Evolutionary conservation across 2,797 vertebrate species (phyloP).

Genomic region (Pelochelys cantorii): DNA sequence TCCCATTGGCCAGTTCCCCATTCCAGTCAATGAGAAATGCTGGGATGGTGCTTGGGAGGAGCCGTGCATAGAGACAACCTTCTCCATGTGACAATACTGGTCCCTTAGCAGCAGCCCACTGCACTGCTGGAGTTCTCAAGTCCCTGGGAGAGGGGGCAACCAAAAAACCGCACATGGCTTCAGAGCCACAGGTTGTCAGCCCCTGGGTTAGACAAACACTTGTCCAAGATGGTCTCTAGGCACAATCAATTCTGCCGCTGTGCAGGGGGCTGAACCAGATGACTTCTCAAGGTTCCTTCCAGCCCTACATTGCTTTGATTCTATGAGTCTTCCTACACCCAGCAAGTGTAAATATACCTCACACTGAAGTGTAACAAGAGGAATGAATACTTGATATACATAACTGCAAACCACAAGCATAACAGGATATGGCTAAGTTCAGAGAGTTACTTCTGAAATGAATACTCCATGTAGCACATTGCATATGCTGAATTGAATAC

Average conservation of each 20-base stretch:
- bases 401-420: accelerated
- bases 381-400: neutral
- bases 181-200: neutral
- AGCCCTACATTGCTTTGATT: neutral
- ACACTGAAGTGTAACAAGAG: neutral
- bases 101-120: no score
- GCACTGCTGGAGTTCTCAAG: no score
- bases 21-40: no score
- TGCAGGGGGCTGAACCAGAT: neutral
- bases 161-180: no score
- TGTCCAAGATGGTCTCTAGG: neutral
- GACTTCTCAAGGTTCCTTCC: neutral
- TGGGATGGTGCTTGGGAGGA: no score
- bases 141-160: no score
- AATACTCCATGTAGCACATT: neutral
- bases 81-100: no score
- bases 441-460: neutral
- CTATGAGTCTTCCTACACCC: neutral
- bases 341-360: neutral
- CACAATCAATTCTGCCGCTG: neutral
- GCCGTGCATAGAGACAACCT: no score
- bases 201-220: neutral
- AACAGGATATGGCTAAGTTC: constrained; percentile 40
- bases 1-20: no score
- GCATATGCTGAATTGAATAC: accelerated